Conservation (phyloP, 2,888 invertebrate genomes). For the Dasysyrphus albostriatus region DNA sequence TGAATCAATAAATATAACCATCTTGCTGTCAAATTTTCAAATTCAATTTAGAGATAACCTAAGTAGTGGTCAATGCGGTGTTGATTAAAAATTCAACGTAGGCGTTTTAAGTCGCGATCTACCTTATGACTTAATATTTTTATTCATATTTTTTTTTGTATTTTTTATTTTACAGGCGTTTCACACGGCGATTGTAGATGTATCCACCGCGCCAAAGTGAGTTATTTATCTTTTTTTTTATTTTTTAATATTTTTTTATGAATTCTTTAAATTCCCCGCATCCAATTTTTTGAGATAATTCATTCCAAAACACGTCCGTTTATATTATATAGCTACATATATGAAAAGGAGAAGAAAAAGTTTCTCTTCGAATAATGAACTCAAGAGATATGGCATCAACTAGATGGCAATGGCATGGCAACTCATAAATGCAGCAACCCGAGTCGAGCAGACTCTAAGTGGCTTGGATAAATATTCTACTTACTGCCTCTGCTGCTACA, state of each 20-base stretch:
- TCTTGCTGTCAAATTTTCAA: conserved; percentile 14
- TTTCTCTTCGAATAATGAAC: conserved; percentile 30
- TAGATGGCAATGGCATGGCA: neutral
- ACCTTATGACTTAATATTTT: conserved; percentile 37
- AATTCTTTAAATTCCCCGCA: conserved; percentile 56
- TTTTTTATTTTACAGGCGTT: conserved; percentile 59
- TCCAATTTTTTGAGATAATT: conserved; percentile 58
- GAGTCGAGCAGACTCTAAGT: conserved; percentile 8
- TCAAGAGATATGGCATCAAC: neutral
- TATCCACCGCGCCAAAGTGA: conserved; percentile 68
- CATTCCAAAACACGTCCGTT: conserved; percentile 59
- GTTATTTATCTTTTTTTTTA: conserved; percentile 61
- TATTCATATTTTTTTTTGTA: conserved; percentile 7
- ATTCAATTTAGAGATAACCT: conserved; percentile 5
- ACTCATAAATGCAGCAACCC: conserved; percentile 23
- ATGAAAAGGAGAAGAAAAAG: conserved; percentile 40
- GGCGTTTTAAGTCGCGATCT: conserved; percentile 41
- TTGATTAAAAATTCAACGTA: conserved; percentile 54
- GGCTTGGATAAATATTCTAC: conserved; percentile 17
- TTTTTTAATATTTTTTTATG: conserved; percentile 25
- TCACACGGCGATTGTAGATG: conserved; percentile 67
- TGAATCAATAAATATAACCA: conserved; percentile 42
- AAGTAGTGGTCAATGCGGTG: conserved; percentile 5
- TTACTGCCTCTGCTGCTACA: conserved; percentile 17
- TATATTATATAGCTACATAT: neutral